Evolutionary conservation across 2,113 vertebrate species (phyloP).

Genomic region (Gnathonemus longibarbis): DNA sequence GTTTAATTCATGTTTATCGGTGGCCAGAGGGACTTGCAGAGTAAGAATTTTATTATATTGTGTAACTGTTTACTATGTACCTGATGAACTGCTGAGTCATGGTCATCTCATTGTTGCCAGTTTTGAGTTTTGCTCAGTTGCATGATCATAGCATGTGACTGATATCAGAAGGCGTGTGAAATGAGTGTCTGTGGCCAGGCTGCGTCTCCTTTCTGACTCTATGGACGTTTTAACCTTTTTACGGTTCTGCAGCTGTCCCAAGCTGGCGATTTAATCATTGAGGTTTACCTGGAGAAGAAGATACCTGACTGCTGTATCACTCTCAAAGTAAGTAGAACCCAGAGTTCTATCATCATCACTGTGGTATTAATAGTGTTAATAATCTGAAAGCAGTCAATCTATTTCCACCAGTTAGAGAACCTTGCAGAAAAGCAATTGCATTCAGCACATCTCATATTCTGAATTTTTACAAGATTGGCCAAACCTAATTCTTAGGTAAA

Average conservation of each 20-base stretch:
- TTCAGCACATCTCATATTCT: not conserved
- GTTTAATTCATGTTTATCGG: not conserved
- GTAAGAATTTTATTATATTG: not conserved
- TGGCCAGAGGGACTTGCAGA: not conserved
- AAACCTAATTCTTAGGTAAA: not conserved
- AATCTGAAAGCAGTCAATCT: not conserved
- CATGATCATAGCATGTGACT: not conserved
- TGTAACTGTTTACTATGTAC: not conserved
- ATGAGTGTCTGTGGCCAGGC: not conserved
- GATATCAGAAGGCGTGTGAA: not conserved
- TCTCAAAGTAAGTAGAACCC: constrained; percentile 71
- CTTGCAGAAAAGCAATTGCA: not conserved
- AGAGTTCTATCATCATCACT: not conserved
- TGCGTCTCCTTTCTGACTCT: not conserved
- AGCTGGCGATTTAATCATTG: constrained; percentile 93
- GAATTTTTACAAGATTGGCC: not conserved
- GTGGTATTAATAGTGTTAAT: not conserved
- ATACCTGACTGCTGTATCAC: constrained; percentile 87
- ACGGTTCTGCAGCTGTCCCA: constrained; percentile 72
- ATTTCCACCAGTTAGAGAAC: not conserved
- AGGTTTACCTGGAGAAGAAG: constrained; percentile 88
- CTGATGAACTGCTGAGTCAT: not conserved
- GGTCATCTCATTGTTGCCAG: not conserved
- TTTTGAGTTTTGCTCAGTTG: not conserved
- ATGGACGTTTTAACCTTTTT: not conserved